Conservation (phyloP, 1,140 invertebrate species). For the Nasonia longicornis region DNA sequence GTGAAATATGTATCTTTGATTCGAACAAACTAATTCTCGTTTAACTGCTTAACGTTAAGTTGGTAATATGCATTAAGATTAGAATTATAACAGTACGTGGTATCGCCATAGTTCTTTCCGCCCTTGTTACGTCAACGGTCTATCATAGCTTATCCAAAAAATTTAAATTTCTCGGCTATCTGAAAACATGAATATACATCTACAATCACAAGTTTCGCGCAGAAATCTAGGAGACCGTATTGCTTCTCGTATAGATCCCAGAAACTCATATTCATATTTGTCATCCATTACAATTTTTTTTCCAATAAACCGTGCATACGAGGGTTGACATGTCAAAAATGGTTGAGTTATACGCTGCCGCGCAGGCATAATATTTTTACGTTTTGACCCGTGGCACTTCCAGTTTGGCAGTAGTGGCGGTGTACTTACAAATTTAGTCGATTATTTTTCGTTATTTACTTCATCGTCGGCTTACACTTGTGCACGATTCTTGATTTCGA, state of each 20-base stretch:
- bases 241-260: neutral
- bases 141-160: neutral
- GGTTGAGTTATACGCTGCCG: neutral
- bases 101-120: neutral
- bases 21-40: neutral
- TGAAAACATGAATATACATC: too few species aligned
- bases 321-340: neutral
- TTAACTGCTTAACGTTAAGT: constrained; percentile 22
- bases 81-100: neutral
- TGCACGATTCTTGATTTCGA: neutral
- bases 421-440: constrained; percentile 19
- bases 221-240: neutral
- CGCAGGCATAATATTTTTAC: constrained; percentile 3
- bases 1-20: constrained; percentile 16
- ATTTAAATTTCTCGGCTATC: neutral
- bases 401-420: constrained; percentile 41
- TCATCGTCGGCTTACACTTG: neutral
- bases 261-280: neutral
- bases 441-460: neutral
- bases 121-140: neutral
- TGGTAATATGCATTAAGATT: constrained; percentile 14
- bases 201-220: neutral
- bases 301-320: neutral
- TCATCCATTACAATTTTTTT: neutral
- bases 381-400: constrained; percentile 33